Base-by-base conservation (phyloP, 2,888 invertebrate species). In the Watsonalla binaria region DNA sequence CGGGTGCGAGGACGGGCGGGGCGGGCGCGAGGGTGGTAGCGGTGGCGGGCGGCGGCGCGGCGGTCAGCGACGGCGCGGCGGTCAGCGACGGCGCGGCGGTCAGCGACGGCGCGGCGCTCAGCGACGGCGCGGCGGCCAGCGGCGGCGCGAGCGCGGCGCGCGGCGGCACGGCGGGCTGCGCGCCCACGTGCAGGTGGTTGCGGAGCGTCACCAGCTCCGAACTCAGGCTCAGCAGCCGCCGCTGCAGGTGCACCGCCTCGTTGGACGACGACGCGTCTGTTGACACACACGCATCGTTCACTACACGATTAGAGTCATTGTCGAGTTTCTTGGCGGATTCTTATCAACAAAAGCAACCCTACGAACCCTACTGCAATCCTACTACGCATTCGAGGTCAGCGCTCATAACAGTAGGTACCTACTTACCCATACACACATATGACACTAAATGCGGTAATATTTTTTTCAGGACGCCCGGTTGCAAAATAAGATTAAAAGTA, bases 261-360 rank as follows among this genome's bases (percentile, higher is more conserved):
- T 97, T 97, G 72, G 97, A 97, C 62, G 97, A 97, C 73, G 97
- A 96, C 73, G 97, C 97, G 95, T 97, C 97, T 97, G 92, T 1
- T 91, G 90, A 61, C 55, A 54, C 33, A 56, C 9, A 53, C 51
- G 51, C 14, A 4, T n/a, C 45, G 9, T 0, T 42, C 5, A 5
- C 8, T 42, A 5, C 42, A 11, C 8, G 11, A 8, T n/a, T n/a
- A n/a, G n/a, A n/a, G n/a, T n/a, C n/a, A n/a, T n/a, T n/a, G n/a
- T n/a, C n/a, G n/a, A n/a, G n/a, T n/a, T n/a, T 7, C 35, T 7
- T 35, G 35, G 35, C 35, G 6, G 5, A 7, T 7, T 7, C 35
- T 7, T 35, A 7, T 7, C 35, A 6, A n/a, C n/a, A n/a, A n/a
- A n/a, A n/a, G n/a, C n/a, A 35, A 35, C 35, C 35, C 5, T 5